Evolutionary conservation across 1,140 invertebrate species (phyloP).

Genomic region (Monomorium pharaonis): DNA sequence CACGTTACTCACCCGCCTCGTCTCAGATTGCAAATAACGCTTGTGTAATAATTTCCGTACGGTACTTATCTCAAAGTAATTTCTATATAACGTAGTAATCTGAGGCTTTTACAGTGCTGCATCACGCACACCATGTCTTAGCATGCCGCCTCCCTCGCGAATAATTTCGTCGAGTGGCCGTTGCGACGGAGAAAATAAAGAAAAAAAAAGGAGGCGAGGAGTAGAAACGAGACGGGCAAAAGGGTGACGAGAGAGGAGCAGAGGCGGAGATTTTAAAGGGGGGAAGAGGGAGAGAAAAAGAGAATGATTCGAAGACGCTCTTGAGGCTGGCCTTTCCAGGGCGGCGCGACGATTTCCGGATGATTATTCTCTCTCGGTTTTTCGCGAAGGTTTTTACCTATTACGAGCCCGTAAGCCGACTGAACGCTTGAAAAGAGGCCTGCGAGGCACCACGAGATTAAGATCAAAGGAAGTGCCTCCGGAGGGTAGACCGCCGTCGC

Average conservation of each 20-base stretch:
- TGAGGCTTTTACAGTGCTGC: not conserved
- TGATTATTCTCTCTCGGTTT: conserved; percentile 74
- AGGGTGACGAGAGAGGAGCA: not conserved
- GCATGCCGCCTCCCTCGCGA: conserved; percentile 28
- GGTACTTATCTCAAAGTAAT: not conserved
- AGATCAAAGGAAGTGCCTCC: conserved; percentile 76
- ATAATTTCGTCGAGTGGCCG: conserved; percentile 55
- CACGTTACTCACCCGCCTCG: not conserved
- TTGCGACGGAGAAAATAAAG: conserved; percentile 18
- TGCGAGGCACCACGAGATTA: conserved; percentile 71
- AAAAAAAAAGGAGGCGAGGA: not conserved
- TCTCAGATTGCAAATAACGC: conserved; percentile 16
- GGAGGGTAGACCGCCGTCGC: conserved; percentile 49
- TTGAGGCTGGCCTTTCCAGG: conserved; percentile 64
- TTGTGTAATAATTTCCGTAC: not conserved
- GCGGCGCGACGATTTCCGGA: conserved; percentile 71
- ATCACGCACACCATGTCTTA: not conserved
- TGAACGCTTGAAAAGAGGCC: conserved; percentile 74
- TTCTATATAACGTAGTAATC: not conserved
- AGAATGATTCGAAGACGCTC: conserved; percentile 53
- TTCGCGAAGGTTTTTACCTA: conserved; percentile 73
- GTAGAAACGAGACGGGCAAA: not conserved
- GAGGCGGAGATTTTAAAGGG: not conserved
- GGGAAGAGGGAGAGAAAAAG: not conserved
- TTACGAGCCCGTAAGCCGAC: conserved; percentile 67